These are phyloP conservation scores for Margarornis squamiger DNA, from an alignment of 2,797 vertebrate genomes.

Conservation along the genomic window DNA sequence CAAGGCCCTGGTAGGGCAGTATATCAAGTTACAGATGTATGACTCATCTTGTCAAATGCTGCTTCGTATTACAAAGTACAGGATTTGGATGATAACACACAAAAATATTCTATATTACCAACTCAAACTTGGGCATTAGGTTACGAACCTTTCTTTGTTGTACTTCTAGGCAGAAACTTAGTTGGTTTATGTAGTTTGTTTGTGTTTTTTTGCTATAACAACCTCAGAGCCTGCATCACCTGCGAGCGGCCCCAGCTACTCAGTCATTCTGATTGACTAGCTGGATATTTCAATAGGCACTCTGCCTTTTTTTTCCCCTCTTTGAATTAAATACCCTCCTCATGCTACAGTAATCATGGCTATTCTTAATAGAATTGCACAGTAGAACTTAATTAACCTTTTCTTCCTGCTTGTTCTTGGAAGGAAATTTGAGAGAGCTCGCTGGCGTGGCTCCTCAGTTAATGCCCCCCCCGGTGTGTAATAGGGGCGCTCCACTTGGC, in stretches of 20 bases:
- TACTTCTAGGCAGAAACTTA: neutral
- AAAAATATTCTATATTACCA: neutral
- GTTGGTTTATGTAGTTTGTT: neutral
- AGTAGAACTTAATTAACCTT: slow-evolving; percentile 43
- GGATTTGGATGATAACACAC: neutral
- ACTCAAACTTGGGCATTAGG: neutral
- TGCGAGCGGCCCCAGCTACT: neutral
- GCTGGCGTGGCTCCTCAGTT: neutral
- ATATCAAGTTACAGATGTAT: neutral
- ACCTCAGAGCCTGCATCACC: neutral
- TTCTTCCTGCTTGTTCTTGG: slow-evolving; percentile 21
- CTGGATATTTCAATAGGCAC: neutral
- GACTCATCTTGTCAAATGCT: neutral
- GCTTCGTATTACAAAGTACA: neutral
- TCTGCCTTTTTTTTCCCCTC: neutral
- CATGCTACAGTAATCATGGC: neutral
- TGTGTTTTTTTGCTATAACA: neutral
- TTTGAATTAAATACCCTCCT: neutral
- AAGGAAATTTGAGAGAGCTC: neutral
- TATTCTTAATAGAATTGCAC: slow-evolving; percentile 24
- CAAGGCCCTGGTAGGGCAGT: neutral
- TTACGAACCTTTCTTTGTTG: neutral
- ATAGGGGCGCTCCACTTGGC: neutral
- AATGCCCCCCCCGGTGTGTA: neutral
- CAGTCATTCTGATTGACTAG: neutral